These are phyloP conservation scores for Protophormia terraenovae DNA, from an alignment of 2,888 invertebrate species.

Conservation along the genomic window DNA sequence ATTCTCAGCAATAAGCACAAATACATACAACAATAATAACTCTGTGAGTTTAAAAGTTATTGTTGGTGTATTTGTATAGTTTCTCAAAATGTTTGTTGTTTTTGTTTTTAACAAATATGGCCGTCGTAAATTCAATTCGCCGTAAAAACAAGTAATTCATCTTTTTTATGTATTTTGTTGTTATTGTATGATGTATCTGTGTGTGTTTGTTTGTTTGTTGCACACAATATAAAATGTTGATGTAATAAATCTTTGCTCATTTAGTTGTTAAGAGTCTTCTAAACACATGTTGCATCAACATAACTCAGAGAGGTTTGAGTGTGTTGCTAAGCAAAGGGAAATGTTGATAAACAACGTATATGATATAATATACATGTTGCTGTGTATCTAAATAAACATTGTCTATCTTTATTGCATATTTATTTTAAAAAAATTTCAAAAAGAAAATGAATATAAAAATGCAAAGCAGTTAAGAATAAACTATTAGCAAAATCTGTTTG, in stretches of 20 bases:
- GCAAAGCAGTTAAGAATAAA: too few relatives aligned
- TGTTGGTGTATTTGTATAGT: slow-evolving; percentile 32
- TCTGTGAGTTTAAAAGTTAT: slow-evolving; percentile 14
- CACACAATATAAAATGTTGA: slow-evolving; percentile 44
- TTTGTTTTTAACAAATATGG: slow-evolving; percentile 73
- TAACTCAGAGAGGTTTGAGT: background rate
- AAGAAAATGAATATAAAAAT: too few relatives aligned
- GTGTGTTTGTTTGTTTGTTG: background rate
- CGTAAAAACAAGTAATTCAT: slow-evolving; percentile 68
- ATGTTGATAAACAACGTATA: background rate
- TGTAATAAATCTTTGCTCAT: slow-evolving; percentile 48
- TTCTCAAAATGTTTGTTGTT: background rate
- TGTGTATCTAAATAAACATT: background rate
- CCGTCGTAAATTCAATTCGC: slow-evolving; percentile 74
- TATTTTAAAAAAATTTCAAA: too few relatives aligned
- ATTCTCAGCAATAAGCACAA: slow-evolving; percentile 29
- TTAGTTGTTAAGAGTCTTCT: background rate
- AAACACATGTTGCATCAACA: slow-evolving; percentile 38
- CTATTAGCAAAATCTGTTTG: too few relatives aligned
- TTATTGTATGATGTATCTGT: slow-evolving; percentile 3
- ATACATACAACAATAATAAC: background rate
- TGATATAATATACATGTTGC: background rate
- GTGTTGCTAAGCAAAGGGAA: slow-evolving; percentile 10
- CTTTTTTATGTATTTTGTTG: slow-evolving; percentile 47
- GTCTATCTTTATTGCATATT: too few relatives aligned